Evolutionary conservation across 2,888 invertebrate species (phyloP), one percentile per base, ranked within the genome.

Genomic region (Pedicia rivosa): DNA sequence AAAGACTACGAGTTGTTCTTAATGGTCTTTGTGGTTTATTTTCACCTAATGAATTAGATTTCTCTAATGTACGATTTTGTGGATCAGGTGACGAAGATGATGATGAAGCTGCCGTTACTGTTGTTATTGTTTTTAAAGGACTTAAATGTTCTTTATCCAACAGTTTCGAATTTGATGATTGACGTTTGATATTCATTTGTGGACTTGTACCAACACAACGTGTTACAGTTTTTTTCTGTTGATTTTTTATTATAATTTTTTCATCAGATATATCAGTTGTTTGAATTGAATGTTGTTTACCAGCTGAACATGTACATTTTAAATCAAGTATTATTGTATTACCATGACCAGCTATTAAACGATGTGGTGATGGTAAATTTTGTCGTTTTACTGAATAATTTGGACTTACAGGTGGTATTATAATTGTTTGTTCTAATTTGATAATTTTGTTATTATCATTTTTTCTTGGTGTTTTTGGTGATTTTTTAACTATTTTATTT

Each of bases 121-220:
- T n/a, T n/a, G n/a, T n/a, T 42, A 39, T 46, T 74, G 46, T 6
- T 42, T 48, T 73, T 44, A 78, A 78, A 51, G 41, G 41, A 27
- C 35, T 39, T 14, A 44, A 37, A 4, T 41, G 43, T 56, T 46
- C 63, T 62, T 48, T 68, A 56, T 55, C 64, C 51, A 53, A n/a
- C 66, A 66, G 31, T 57, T 48, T 37, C 64, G 41, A 40, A 30
- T 36, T 40, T n/a, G 39, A 36, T 10, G 40, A 42, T 56, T 47
- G 63, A 62, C 48, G 68, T 57, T 55, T 64, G 51, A 53, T 55
- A 35, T 50, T 49, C 7, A 51, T 43, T 38, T 48, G 43, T 2
- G 54, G 51, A 37, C 52, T 62, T 48, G 49, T 53, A 38, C 46
- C 65, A 51, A 52, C 66, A 62, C 50, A 67, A 59, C 39, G 63